phyloP scores from a whole-genome alignment of 30 jellyfish, hydroid and myxozoan genomes.

The Pelagia noctiluca region DNA sequence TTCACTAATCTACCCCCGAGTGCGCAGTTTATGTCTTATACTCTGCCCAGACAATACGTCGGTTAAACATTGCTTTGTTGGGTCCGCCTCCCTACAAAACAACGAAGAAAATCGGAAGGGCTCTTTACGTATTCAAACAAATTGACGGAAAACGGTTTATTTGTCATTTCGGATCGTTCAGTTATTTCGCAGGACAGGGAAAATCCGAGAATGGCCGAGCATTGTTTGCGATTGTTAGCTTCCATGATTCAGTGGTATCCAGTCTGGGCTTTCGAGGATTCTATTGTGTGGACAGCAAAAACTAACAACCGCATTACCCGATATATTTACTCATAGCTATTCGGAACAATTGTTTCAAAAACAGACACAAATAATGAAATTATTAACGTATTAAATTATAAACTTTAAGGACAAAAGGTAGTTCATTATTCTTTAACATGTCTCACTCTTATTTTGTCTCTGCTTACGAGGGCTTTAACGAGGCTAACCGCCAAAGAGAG shows the following conservation, averaged over 20 bases:
- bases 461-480: too few relatives aligned
- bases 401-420: too few relatives aligned
- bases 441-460: too few relatives aligned
- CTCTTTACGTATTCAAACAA: background rate
- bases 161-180: background rate
- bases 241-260: too few relatives aligned
- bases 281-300: background rate
- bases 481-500: too few relatives aligned
- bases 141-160: background rate
- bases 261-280: background rate
- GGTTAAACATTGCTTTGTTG: background rate
- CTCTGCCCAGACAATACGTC: background rate
- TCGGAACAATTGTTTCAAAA: too few relatives aligned
- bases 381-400: too few relatives aligned
- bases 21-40: background rate
- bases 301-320: background rate
- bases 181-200: background rate
- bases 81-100: background rate
- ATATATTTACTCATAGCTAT: too few relatives aligned
- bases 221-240: background rate
- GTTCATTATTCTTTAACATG: too few relatives aligned
- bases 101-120: conserved; percentile 6
- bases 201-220: background rate
- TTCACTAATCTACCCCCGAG: background rate
- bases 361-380: too few relatives aligned